Base-by-base conservation (phyloP, 2,797 vertebrate species). In the Prunella strophiata region DNA sequence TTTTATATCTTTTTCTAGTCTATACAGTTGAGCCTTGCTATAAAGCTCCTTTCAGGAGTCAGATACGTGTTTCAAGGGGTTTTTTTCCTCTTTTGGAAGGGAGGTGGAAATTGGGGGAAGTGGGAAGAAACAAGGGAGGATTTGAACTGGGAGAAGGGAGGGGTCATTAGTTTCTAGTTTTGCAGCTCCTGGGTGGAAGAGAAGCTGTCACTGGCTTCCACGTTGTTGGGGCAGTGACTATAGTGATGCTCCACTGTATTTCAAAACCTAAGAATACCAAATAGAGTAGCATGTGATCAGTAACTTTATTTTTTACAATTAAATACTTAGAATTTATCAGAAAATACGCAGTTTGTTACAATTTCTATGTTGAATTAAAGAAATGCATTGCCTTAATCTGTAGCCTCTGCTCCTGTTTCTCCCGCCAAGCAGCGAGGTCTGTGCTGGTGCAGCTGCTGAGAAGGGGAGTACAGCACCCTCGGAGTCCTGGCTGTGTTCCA, bases 171-270 rank as follows among this genome's bases (percentile, higher is more conserved):
- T 74, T 43, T 55, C n/a, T 82, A 83, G 42, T 30, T 61, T 45
- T 15, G 76, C 80, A 85, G 77, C 70, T 87, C 51, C 42, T 91
- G 82, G 29, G 86, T 88, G 45, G 89, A 94, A 91, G 71, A 67
- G 26, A 77, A 77, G 38, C 15, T 85, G 48, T 87, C 91, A 62
- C 65, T 58, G 74, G 77, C 61, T 82, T 67, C 73, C 67, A 20
- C 2, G 0, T 66, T 96, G 54, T 55, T 83, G 85, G 83, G 67
- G 68, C 73, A 71, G 84, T 93, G 84, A 71, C 91, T 72, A 26
- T 92, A 94, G 85, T 59, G 75, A 96, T 91, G 88, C 84, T 94
- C 94, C 59, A 74, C 74, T 97, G 81, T 92, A 89, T 96, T 94
- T 87, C 73, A 77, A 85, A 93, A 58, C 16, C 5, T 88, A 75